Conservation (phyloP, 2,797 vertebrate species). For the Sparus aurata region DNA sequence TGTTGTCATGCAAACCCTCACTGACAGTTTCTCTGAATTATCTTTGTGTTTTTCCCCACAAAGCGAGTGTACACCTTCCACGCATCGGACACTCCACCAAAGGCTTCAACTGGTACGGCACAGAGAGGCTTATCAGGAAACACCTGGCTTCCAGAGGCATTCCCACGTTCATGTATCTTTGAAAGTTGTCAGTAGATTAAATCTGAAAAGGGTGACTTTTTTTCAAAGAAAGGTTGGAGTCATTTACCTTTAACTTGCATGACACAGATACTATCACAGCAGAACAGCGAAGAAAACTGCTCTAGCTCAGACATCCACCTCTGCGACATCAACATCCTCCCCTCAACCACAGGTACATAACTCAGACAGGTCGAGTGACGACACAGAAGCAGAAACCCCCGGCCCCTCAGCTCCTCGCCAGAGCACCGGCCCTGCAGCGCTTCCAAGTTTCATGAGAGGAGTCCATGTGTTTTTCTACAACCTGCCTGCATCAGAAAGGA, state of each 20-base stretch:
- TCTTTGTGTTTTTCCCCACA: constrained; percentile 30
- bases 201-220: background rate
- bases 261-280: constrained; percentile 93
- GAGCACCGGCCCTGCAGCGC: constrained; percentile 16
- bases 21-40: background rate
- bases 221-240: background rate
- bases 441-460: constrained; percentile 85
- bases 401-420: constrained; percentile 18
- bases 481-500: constrained; percentile 81
- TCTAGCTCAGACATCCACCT: constrained; percentile 32
- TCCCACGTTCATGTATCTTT: constrained; percentile 92
- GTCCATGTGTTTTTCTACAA: constrained; percentile 87
- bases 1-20: background rate
- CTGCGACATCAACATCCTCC: constrained; percentile 30
- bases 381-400: background rate
- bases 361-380: background rate
- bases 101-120: constrained; percentile 97
- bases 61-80: constrained; percentile 95
- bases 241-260: constrained; percentile 46
- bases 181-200: background rate
- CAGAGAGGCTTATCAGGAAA: constrained; percentile 93
- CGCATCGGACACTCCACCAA: constrained; percentile 92
- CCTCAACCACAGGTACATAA: constrained; percentile 2
- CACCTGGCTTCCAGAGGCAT: constrained; percentile 88
- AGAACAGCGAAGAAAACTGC: constrained; percentile 45